Evolutionary conservation across 2,113 vertebrate species (phyloP), one percentile per base, ranked within the genome.

Genomic region (Propithecus coquereli): DNA sequence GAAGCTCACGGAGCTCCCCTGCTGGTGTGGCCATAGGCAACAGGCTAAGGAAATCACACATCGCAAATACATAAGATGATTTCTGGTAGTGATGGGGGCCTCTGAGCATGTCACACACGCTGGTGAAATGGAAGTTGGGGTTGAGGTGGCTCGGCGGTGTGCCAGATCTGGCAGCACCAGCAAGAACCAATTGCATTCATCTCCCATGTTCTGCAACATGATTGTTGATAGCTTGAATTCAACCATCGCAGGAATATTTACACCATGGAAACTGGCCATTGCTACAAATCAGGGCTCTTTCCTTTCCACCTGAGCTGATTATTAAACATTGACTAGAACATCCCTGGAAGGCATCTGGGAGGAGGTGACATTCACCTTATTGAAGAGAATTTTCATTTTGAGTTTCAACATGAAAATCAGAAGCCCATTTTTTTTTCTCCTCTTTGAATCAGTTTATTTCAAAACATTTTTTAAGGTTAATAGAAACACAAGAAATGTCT

Each of bases 111-210:
- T 37, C 10, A 32, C 43, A 32, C 8, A 43, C 54, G 25, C 52
- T 22, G 14, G 20, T 30, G 57, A 8, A 10, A 45, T 6, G 22
- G 83, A 27, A 54, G 3, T 18, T 43, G 13, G 80, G 18, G 52
- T 6, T 5, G 57, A 50, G 22, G 20, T 11, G 66, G 7, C 37
- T 12, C 43, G 0, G 0, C 8, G 23, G 11, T 13, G 1, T 10
- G 34, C 30, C 0, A 5, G 27, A 54, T 32, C 8, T 76, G 30
- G 3, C 47, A 6, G 14, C 16, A 8, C 11, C 34, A 47, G 9
- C 70, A 4, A 40, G 63, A 32, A 7, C 27, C 34, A 32, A 30
- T 5, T 0, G 8, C 22, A 8, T 40, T 34, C 27, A 2, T 54
- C 52, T 54, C 52, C 52, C 17, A 6, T 18, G 52, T 54, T 18